A percentile compares a stretch with the other conserved stretches of the same genome.
Evolutionary conservation across 1,140 invertebrate genomes (phyloP).

Genomic region (Leptestheria dahalacensis): DNA sequence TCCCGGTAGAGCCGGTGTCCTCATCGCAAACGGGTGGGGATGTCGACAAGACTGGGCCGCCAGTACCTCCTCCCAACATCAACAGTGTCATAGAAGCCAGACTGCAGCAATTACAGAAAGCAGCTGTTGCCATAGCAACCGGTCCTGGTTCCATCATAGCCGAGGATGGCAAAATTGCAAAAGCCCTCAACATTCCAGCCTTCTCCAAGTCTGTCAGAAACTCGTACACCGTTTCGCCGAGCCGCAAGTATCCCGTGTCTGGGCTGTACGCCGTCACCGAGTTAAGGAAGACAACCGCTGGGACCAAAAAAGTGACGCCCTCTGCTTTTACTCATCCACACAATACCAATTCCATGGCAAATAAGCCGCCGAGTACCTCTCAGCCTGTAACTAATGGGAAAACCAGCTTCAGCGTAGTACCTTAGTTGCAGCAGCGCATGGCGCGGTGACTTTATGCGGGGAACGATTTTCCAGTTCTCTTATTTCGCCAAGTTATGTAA

Average conservation of each 20-base stretch:
- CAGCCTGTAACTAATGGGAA: slow-evolving; percentile 4
- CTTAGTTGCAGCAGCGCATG: neutral
- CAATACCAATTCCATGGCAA: neutral
- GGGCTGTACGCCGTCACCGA: slow-evolving; percentile 29
- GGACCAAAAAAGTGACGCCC: slow-evolving; percentile 12
- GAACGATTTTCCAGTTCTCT: neutral
- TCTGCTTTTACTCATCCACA: slow-evolving; percentile 12
- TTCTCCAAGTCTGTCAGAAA: slow-evolving; percentile 16
- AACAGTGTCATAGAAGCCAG: slow-evolving; percentile 9
- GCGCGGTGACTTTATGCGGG: neutral
- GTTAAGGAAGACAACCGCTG: slow-evolving; percentile 3
- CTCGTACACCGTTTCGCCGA: slow-evolving; percentile 20
- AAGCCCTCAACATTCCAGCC: slow-evolving; percentile 11
- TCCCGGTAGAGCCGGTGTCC: neutral
- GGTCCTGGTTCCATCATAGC: slow-evolving; percentile 11
- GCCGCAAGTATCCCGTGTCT: slow-evolving; percentile 41
- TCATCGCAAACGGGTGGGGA: neutral
- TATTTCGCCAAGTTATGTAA: neutral
- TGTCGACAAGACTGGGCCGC: neutral
- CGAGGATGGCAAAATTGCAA: slow-evolving; percentile 13
- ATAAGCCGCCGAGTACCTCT: neutral
- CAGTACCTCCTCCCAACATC: slow-evolving; percentile 6
- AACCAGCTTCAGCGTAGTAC: slow-evolving; percentile 7
- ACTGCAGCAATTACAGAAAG: slow-evolving; percentile 11
- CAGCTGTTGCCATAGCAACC: neutral